Evolutionary conservation across 2,888 invertebrate genomes (phyloP).

Genomic region (Labia minor): DNA sequence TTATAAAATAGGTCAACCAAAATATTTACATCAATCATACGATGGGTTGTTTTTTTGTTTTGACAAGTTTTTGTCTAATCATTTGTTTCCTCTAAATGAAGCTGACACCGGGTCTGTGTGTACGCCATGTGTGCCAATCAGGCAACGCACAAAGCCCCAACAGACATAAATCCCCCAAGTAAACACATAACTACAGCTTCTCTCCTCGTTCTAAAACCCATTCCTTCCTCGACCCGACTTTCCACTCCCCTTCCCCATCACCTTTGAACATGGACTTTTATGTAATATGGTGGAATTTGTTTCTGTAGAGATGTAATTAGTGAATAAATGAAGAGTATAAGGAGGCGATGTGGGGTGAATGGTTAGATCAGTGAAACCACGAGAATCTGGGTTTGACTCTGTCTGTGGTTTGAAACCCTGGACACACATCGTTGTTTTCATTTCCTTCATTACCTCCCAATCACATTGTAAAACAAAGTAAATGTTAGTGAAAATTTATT

Average conservation of each 20-base stretch:
- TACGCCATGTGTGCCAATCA: neutral
- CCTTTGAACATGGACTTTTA: neutral
- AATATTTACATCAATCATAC: no score
- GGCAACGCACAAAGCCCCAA: neutral
- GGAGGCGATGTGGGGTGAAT: neutral
- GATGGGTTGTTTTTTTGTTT: no score
- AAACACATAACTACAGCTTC: neutral
- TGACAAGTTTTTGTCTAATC: neutral
- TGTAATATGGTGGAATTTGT: no score
- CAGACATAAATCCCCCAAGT: slow-evolving; percentile 1
- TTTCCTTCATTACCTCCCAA: no score
- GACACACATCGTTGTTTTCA: no score
- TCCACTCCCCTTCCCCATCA: neutral
- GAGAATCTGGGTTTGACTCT: neutral
- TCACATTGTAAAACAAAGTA: no score
- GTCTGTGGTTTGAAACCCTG: neutral
- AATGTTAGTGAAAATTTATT: no score
- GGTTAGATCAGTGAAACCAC: neutral
- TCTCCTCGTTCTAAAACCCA: no score
- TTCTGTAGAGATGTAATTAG: neutral
- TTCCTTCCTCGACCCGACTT: neutral
- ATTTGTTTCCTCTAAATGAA: neutral
- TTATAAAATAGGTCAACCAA: no score
- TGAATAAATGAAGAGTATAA: no score
- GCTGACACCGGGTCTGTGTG: neutral